A percentile compares a stretch with the other conserved stretches of the same genome.
Conservation (phyloP, 2,797 vertebrate species). For the Echeneis naucrates region DNA sequence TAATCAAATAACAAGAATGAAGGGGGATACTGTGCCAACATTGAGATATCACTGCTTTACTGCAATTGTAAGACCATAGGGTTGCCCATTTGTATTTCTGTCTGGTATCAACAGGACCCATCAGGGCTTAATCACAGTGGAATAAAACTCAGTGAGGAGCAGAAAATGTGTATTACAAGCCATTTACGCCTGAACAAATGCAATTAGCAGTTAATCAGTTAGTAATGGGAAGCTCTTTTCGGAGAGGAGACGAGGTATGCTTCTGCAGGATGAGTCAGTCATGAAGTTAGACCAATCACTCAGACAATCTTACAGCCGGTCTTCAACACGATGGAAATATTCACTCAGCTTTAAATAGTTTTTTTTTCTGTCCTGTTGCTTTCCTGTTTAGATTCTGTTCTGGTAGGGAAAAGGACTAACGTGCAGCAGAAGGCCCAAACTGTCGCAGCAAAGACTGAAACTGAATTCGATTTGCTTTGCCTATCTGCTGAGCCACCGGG, state of each 20-base stretch:
- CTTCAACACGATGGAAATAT: neutral
- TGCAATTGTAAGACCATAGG: neutral
- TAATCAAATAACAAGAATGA: neutral
- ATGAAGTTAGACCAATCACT: neutral
- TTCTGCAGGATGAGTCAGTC: neutral
- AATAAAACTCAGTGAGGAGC: conserved; percentile 14
- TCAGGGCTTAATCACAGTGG: conserved; percentile 14
- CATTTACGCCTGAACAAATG: conserved; percentile 44
- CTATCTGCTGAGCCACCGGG: no score
- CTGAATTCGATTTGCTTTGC: no score
- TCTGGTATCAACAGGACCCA: conserved; percentile 10
- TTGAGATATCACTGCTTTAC: neutral
- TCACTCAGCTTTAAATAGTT: neutral
- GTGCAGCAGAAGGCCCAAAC: no score
- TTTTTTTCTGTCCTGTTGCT: no score
- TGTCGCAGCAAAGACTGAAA: no score
- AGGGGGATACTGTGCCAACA: neutral
- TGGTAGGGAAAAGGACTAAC: no score
- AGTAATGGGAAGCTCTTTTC: conserved; percentile 19
- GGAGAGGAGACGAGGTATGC: neutral
- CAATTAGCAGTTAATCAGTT: conserved; percentile 40
- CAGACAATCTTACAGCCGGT: neutral
- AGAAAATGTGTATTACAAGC: conserved; percentile 35
- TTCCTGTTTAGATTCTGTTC: no score
- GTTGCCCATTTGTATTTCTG: neutral